Conservation (phyloP, 92 coral and sea anemone species). For the Scolanthus callimorphus region DNA sequence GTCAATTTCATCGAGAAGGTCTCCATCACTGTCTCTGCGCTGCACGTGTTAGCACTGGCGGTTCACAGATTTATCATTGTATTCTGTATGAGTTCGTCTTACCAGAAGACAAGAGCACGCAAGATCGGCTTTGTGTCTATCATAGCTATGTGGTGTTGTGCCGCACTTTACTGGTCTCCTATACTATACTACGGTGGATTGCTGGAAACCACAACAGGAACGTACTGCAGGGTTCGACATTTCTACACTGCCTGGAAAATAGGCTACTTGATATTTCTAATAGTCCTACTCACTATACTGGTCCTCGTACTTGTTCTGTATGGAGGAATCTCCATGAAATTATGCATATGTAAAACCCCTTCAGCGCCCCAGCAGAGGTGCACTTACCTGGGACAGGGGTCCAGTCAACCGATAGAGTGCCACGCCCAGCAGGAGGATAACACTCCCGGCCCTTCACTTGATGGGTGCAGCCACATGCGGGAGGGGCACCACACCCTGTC, state of each 20-base stretch:
- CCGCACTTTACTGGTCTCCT: constrained; percentile 66
- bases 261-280: constrained; percentile 58
- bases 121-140: constrained; percentile 21
- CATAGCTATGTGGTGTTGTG: constrained; percentile 53
- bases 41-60: constrained; percentile 46
- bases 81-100: constrained; percentile 19
- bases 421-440: not conserved
- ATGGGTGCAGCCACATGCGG: not conserved
- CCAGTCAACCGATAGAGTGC: not conserved
- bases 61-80: constrained; percentile 47
- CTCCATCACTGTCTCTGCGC: constrained; percentile 47
- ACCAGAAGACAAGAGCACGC: constrained; percentile 16
- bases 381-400: too few relatives aligned
- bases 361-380: too few relatives aligned
- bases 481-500: constrained; percentile 1
- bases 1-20: constrained; percentile 58
- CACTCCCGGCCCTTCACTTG: not conserved
- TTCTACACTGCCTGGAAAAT: constrained; percentile 44
- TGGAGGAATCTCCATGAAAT: constrained; percentile 40
- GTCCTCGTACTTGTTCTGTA: constrained; percentile 62
- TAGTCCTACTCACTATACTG: constrained; percentile 51
- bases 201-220: constrained; percentile 5
- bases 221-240: constrained; percentile 37
- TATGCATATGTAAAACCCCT: constrained; percentile 51
- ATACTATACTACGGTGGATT: constrained; percentile 60